phyloP scores from a whole-genome alignment of 1,140 invertebrate genomes.

The Caligus rogercresseyi region DNA sequence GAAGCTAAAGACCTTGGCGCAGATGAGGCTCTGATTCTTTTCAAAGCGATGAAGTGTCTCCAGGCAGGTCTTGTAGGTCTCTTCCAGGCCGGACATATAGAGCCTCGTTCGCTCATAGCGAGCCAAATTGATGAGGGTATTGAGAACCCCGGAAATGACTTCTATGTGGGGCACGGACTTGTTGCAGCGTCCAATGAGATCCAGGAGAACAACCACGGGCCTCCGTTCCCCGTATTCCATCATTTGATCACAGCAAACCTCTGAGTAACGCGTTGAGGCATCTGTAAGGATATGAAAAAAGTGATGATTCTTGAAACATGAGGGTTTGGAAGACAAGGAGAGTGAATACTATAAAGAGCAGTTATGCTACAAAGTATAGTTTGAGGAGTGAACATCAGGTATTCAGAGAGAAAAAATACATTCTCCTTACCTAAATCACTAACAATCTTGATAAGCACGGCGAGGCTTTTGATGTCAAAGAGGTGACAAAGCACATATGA shows the following conservation, averaged over 20 bases:
- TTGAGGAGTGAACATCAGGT: too few species aligned
- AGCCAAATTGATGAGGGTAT: slow-evolving; percentile 23
- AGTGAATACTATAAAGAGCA: too few species aligned
- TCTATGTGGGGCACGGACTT: slow-evolving; percentile 24
- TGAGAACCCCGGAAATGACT: slow-evolving; percentile 22
- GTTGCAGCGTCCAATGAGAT: slow-evolving; percentile 20
- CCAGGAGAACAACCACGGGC: slow-evolving; percentile 20
- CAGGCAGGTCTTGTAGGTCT: background rate
- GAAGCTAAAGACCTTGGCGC: background rate
- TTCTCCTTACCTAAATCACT: slow-evolving; percentile 20
- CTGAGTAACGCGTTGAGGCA: slow-evolving; percentile 20
- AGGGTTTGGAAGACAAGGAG: too few species aligned
- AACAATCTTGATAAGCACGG: slow-evolving; percentile 19
- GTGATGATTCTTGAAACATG: too few species aligned
- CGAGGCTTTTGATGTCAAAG: slow-evolving; percentile 9
- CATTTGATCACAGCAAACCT: slow-evolving; percentile 21
- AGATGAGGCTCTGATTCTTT: background rate
- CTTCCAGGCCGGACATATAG: background rate
- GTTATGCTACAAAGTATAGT: too few species aligned
- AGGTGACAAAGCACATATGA: slow-evolving; percentile 15
- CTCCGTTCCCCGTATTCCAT: slow-evolving; percentile 13
- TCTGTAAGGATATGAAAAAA: background rate
- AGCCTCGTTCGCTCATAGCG: slow-evolving; percentile 18
- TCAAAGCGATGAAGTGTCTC: background rate
- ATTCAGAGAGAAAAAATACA: background rate